Evolutionary conservation across 2,113 vertebrate genomes (phyloP).

Genomic region (Brachirus orientalis): DNA sequence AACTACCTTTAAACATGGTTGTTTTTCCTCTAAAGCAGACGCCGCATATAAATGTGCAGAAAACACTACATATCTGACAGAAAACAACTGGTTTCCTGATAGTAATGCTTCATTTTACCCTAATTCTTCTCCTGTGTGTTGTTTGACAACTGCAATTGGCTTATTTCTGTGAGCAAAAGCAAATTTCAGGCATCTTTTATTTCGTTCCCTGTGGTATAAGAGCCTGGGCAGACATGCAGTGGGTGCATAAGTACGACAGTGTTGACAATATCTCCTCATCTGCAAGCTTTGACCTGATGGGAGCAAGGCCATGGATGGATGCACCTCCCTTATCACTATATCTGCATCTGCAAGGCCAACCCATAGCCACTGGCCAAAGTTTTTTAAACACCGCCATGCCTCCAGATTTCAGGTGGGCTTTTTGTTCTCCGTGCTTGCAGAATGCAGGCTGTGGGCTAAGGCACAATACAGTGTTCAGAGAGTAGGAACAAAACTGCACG

Average conservation of each 20-base stretch:
- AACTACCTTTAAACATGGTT: constrained; percentile 31
- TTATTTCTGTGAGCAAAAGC: constrained; percentile 57
- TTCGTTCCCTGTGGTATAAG: constrained; percentile 29
- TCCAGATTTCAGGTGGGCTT: constrained; percentile 68
- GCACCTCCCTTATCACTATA: constrained; percentile 69
- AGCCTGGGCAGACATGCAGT: constrained; percentile 51
- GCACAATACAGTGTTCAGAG: constrained; percentile 74
- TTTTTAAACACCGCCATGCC: constrained; percentile 36
- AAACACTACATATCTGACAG: constrained; percentile 32
- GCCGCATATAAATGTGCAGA: constrained; percentile 18
- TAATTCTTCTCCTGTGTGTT: constrained; percentile 41
- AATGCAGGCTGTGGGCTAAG: constrained; percentile 77
- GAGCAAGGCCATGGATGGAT: constrained; percentile 72
- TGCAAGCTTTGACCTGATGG: constrained; percentile 72
- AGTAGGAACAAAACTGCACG: constrained; percentile 78
- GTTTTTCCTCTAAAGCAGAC: constrained; percentile 10
- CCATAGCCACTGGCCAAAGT: constrained; percentile 29
- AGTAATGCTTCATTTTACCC: constrained; percentile 56
- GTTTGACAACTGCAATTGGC: constrained; percentile 60
- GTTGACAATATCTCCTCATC: constrained; percentile 72
- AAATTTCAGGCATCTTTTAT: constrained; percentile 44
- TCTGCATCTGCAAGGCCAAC: constrained; percentile 57
- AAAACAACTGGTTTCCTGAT: constrained; percentile 51
- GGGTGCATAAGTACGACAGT: constrained; percentile 51
- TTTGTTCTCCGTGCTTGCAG: constrained; percentile 64